Evolutionary conservation across 2,888 invertebrate genomes (phyloP).

Genomic region (Heliconius cydno): DNA sequence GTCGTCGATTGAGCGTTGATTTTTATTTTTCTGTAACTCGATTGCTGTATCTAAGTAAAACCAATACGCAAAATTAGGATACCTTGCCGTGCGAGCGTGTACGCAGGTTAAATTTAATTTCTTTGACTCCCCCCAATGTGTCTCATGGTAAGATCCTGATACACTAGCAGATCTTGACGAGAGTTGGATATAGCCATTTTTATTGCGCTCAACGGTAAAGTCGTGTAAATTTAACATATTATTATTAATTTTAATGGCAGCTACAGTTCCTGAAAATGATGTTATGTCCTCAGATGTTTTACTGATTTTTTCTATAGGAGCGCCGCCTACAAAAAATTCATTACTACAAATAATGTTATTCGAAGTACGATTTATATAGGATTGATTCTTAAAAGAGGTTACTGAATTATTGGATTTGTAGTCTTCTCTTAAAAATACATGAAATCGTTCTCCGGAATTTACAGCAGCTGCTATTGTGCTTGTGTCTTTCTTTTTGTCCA

Average conservation of each 20-base stretch:
- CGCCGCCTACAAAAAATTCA: conserved; percentile 70
- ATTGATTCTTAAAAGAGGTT: conserved; percentile 8
- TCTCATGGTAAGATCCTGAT: conserved; percentile 74
- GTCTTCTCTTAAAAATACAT: conserved; percentile 57
- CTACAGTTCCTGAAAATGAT: conserved; percentile 64
- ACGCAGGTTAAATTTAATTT: conserved; percentile 73
- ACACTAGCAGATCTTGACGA: conserved; percentile 74
- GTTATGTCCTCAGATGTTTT: conserved; percentile 57
- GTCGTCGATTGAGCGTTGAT: conserved; percentile 62
- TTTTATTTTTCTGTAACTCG: conserved; percentile 54
- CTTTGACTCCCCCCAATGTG: conserved; percentile 69
- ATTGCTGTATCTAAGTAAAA: conserved; percentile 65
- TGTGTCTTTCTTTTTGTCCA: conserved; percentile 64
- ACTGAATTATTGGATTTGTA: background rate
- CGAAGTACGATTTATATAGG: conserved; percentile 14
- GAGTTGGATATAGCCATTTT: conserved; percentile 62
- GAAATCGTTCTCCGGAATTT: conserved; percentile 70
- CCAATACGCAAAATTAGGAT: conserved; percentile 65
- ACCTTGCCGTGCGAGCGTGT: conserved; percentile 60
- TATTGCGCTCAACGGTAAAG: conserved; percentile 63
- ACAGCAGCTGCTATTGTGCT: conserved; percentile 71
- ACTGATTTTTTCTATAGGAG: conserved; percentile 58
- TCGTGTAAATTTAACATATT: conserved; percentile 64
- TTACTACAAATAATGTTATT: conserved; percentile 59
- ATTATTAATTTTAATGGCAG: conserved; percentile 63